phyloP scores from a whole-genome alignment of 2,113 vertebrate genomes.

The Meleagris gallopavo region DNA sequence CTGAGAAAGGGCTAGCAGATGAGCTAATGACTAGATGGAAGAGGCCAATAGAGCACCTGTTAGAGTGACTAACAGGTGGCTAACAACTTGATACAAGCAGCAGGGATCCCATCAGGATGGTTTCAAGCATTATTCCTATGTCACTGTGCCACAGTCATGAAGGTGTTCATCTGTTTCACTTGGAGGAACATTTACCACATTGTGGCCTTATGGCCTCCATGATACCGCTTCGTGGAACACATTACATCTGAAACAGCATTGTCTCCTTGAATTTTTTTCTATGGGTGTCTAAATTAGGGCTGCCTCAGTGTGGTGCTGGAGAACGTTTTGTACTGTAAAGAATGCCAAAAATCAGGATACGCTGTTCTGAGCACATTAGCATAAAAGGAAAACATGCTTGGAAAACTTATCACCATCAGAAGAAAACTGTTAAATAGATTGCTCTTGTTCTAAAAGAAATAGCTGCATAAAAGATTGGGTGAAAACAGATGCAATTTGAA shows the following conservation, averaged over 20 bases:
- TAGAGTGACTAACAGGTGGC: background rate
- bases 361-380: background rate
- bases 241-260: background rate
- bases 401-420: background rate
- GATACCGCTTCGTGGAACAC: background rate
- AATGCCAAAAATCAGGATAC: background rate
- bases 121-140: background rate
- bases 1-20: background rate
- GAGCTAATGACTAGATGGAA: background rate
- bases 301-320: background rate
- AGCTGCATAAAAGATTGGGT: background rate
- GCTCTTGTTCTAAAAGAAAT: background rate
- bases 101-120: background rate
- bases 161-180: background rate
- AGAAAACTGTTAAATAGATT: background rate
- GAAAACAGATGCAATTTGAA: background rate
- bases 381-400: background rate
- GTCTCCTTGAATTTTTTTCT: background rate
- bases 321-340: background rate
- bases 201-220: rapidly evolving
- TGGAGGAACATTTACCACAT: background rate
- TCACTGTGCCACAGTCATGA: rapidly evolving
- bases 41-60: background rate
- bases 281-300: background rate
- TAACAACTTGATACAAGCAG: background rate